phyloP scores from a whole-genome alignment of 1,140 invertebrate genomes.

The Panagrolaimus sp. region DNA sequence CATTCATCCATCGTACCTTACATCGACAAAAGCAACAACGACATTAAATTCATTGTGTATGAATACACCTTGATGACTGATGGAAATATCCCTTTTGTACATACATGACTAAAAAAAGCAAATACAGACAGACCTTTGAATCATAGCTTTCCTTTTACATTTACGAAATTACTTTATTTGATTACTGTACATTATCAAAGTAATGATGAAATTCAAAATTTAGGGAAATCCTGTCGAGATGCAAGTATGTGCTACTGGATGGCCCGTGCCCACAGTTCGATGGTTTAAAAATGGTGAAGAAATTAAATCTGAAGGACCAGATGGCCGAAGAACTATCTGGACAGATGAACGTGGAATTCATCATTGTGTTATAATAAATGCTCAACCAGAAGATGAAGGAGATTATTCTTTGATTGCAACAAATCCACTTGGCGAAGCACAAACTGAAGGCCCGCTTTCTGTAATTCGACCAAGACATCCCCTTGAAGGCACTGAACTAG shows the following conservation, averaged over 20 bases:
- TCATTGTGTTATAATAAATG: slow-evolving; percentile 48
- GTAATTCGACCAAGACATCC: slow-evolving; percentile 48
- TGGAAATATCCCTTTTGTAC: too few species aligned
- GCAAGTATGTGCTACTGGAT: slow-evolving; percentile 44
- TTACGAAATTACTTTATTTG: too few species aligned
- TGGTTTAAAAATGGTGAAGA: slow-evolving; percentile 57
- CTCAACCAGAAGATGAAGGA: slow-evolving; percentile 52
- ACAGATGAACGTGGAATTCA: slow-evolving; percentile 56
- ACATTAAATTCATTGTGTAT: too few species aligned
- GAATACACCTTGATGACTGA: too few species aligned
- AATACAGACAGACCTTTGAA: too few species aligned
- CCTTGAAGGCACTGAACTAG: slow-evolving; percentile 29
- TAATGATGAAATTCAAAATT: too few species aligned
- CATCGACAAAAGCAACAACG: too few species aligned
- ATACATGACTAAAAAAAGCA: too few species aligned
- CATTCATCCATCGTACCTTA: too few species aligned
- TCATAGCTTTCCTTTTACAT: too few species aligned
- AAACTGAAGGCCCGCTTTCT: slow-evolving; percentile 44
- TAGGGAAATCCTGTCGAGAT: slow-evolving; percentile 41
- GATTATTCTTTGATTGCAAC: slow-evolving; percentile 52
- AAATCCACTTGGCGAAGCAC: slow-evolving; percentile 52
- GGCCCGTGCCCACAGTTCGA: slow-evolving; percentile 51
- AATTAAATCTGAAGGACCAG: slow-evolving; percentile 43
- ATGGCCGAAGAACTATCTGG: slow-evolving; percentile 52
- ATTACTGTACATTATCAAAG: too few species aligned